Conservation (phyloP, 2,797 vertebrate genomes). For the Allenopithecus nigroviridis region DNA sequence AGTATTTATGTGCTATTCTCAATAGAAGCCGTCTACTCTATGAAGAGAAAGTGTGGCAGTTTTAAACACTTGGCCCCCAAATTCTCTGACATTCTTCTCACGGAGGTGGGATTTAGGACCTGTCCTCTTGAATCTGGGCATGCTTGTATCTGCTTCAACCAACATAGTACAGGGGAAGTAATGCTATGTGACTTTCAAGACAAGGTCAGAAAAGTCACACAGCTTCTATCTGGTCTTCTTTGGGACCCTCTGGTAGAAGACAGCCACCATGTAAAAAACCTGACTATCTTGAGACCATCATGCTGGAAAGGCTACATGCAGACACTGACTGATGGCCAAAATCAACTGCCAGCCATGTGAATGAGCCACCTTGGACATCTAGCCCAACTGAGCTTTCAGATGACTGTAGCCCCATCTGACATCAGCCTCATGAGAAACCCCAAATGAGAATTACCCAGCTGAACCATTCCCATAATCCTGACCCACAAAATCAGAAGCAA, state of each 20-base stretch:
- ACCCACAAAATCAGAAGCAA: background rate
- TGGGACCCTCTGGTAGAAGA: background rate
- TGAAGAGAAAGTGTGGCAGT: background rate
- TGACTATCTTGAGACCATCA: background rate
- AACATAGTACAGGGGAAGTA: background rate
- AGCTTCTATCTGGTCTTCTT: background rate
- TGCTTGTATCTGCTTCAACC: background rate
- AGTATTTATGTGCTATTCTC: background rate
- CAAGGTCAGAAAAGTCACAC: background rate
- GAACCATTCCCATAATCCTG: background rate
- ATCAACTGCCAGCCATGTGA: background rate
- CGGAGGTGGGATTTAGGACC: background rate
- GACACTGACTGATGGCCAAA: background rate
- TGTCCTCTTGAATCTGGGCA: background rate
- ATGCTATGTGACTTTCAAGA: background rate
- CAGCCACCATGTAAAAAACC: background rate
- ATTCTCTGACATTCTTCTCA: background rate
- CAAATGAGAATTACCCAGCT: background rate
- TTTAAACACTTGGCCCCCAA: background rate
- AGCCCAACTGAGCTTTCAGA: background rate
- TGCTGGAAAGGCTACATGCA: background rate
- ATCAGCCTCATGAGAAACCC: background rate
- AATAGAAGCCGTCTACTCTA: background rate
- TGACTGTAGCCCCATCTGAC: background rate
- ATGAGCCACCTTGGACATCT: background rate